Base-by-base conservation (phyloP, 2,888 invertebrate genomes). In the Malachius bipustulatus region DNA sequence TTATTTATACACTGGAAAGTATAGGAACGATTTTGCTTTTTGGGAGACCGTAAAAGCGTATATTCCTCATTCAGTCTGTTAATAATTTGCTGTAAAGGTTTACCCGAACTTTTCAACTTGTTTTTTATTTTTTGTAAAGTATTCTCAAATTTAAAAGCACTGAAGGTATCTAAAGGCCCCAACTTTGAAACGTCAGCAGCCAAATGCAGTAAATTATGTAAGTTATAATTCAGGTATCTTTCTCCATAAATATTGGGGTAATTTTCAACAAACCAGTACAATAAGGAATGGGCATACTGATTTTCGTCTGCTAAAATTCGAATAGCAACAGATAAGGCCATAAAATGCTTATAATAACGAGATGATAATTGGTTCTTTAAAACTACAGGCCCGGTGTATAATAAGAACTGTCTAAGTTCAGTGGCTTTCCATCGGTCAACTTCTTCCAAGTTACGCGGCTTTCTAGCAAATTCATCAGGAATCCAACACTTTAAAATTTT, bases 191-290 rank as follows among this genome's bases (percentile, higher is more conserved):
- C 40, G 40, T 41, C 40, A 35, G 41, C 36, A 19, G 34, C 31
- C 13, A 48, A 12, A 38, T 48, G 47, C 26, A 47, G 16, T 30
- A 44, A 37, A 36, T 37, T 41, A 31, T 48, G 48, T n/a, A 48
- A 40, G 40, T 47, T 47, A 33, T 47, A 39, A 13, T 44, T 39
- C n/a, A 48, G 34, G 29, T 37, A 41, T 24, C 44, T 35, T 35
- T 34, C 24, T 9, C 38, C 42, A 40, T 42, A 45, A 14, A 48
- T 15, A 15, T 32, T 30, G 27, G 34, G 39, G 35, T 34, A 45
- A 32, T 32, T 37, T 35, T 35, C 29, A 10, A 44, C 38, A 37
- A 42, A 45, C 16, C 32, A 30, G n/a, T 32, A 24, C 24, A 44
- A 26, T 8, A 46, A 30, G 9, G 24, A 12, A 26, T 46, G 30